Evolutionary conservation across 2,113 vertebrate species (phyloP).

Genomic region (Dasyprocta punctata): DNA sequence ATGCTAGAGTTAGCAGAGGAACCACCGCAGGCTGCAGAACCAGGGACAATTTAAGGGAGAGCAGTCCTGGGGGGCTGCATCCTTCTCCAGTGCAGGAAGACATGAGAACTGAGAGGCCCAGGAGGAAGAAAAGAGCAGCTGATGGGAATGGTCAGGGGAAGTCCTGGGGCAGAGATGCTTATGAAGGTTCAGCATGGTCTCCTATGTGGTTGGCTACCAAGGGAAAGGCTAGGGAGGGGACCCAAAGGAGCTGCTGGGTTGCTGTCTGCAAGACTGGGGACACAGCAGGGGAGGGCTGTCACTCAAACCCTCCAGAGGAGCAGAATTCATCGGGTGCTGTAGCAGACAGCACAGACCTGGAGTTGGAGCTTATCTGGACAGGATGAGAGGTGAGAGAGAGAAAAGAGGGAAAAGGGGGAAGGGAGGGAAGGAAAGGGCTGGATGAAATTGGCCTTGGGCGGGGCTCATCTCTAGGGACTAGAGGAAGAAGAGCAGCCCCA

Average conservation of each 20-base stretch:
- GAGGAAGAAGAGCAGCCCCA: neutral
- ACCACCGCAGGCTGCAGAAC: neutral
- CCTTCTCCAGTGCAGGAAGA: fast-evolving
- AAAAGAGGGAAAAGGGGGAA: neutral
- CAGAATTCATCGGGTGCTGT: too few relatives aligned
- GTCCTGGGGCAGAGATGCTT: neutral
- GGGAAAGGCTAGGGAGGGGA: neutral
- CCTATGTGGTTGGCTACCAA: fast-evolving
- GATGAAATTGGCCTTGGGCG: neutral
- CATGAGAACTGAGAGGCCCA: neutral
- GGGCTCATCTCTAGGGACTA: neutral
- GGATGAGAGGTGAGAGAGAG: neutral
- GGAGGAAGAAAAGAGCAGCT: neutral
- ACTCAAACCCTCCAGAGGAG: fast-evolving
- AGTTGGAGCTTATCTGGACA: neutral
- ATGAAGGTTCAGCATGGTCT: neutral
- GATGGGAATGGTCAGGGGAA: too few relatives aligned
- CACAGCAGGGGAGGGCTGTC: neutral
- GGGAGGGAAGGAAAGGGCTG: neutral
- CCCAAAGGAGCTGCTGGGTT: too few relatives aligned
- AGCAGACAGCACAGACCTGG: neutral
- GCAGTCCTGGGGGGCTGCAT: too few relatives aligned
- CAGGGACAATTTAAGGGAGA: neutral
- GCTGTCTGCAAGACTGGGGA: neutral
- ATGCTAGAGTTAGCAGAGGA: neutral